Evolutionary conservation across 2,113 vertebrate species (phyloP), one percentile per base, ranked within the genome.

Genomic region (Toxostoma redivivum): DNA sequence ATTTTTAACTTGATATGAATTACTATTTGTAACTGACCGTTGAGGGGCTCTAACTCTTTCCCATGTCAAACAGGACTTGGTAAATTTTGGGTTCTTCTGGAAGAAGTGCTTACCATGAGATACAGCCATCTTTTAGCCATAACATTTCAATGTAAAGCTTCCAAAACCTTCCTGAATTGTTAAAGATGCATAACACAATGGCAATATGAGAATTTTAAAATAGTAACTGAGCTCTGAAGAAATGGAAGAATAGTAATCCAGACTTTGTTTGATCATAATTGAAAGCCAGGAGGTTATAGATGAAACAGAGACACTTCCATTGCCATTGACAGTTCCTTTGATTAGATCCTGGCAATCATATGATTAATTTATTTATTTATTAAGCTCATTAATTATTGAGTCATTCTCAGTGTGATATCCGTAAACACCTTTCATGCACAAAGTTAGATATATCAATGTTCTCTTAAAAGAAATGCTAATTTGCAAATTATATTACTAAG

Each of bases 31-130:
- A 92, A 9, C 28, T 73, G 40, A 73, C 5, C 12, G 15, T 5
- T 81, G 54, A 77, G 60, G 6, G 11, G 24, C n/a, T 11, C 7
- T 42, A 30, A 8, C 5, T 77, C 33, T 81, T 53, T 22, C 13
- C 21, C 0, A 0, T 25, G 33, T n/a, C 20, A 83, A 50, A 20
- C 67, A 7, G 10, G 17, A 51, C 8, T 28, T 40, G 19, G 22
- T 8, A 65, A 47, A 56, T 66, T 47, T 54, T 24, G 18, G 2
- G 1, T 42, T 72, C 11, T 83, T 89, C 19, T 51, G 33, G 7
- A 7, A 89, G 30, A 89, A 81, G 4, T 73, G 14, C 5, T 70
- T 60, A 5, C 9, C 48, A 15, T 51, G 37, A 78, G 28, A 88
- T 62, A 31, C 88, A 70, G 7, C 4, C 44, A 44, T 3, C 1